Conservation (phyloP, 1,140 invertebrate genomes). For the Apis dorsata region DNA sequence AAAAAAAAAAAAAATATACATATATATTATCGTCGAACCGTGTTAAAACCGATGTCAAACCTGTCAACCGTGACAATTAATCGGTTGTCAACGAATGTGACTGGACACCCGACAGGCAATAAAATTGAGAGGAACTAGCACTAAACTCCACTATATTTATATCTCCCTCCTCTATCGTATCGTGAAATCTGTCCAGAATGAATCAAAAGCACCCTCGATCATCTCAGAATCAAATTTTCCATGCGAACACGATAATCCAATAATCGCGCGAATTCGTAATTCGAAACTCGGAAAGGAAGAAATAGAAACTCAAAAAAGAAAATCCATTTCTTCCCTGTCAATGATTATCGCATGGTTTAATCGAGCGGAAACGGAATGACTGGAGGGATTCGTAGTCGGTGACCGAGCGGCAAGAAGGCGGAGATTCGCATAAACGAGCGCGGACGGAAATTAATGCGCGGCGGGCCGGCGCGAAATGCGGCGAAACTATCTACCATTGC, state of each 20-base stretch:
- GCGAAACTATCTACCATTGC: slow-evolving; percentile 64
- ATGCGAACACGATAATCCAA: no score
- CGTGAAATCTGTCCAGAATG: background rate
- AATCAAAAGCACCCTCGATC: background rate
- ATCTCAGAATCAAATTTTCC: background rate
- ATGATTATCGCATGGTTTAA: slow-evolving; percentile 45
- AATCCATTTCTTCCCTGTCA: background rate
- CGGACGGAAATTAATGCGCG: slow-evolving; percentile 62
- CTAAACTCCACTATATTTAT: background rate
- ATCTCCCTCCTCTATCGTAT: background rate
- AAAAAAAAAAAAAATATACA: background rate
- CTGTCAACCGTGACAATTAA: no score
- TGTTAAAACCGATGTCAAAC: no score
- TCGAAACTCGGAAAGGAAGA: no score
- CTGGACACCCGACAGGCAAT: background rate
- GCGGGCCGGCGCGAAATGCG: slow-evolving; percentile 59
- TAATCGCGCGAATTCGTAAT: no score
- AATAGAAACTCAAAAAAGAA: no score
- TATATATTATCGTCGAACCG: no score
- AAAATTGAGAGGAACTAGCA: background rate
- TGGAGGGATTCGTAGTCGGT: slow-evolving; percentile 21
- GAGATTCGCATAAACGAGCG: slow-evolving; percentile 59
- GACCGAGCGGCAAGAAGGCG: slow-evolving; percentile 48
- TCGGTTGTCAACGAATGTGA: no score
- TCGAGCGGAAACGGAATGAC: slow-evolving; percentile 41